Evolutionary conservation across 2,888 invertebrate genomes (phyloP).

Genomic region (Parapristionchus giblindavisi): DNA sequence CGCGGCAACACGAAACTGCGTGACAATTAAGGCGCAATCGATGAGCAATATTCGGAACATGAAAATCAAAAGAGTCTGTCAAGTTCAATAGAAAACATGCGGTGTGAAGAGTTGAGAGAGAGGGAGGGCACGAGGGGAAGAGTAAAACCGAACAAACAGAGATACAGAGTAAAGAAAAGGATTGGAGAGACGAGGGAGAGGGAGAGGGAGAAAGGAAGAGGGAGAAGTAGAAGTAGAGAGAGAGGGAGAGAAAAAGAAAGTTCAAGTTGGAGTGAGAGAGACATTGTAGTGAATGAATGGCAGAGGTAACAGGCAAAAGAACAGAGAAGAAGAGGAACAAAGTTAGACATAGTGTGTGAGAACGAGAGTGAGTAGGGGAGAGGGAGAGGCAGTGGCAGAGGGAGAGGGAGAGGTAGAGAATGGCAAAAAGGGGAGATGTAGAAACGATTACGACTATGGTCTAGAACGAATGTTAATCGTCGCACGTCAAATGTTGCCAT

Average conservation of each 20-base stretch:
- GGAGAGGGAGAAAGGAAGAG: not conserved
- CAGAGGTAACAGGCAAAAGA: not conserved
- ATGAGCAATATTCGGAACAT: not conserved
- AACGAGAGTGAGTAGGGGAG: not conserved
- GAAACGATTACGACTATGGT: too few relatives aligned
- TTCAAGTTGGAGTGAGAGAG: not conserved
- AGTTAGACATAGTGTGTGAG: too few relatives aligned
- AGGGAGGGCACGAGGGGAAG: not conserved
- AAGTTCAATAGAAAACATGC: not conserved
- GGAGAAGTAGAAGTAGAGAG: constrained; percentile 5
- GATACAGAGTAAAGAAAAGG: not conserved
- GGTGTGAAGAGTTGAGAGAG: not conserved
- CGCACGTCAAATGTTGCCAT: too few relatives aligned
- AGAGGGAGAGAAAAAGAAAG: not conserved
- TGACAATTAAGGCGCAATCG: too few relatives aligned
- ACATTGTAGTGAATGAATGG: not conserved
- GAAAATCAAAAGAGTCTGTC: not conserved
- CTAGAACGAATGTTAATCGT: too few relatives aligned
- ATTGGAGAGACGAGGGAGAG: constrained; percentile 10
- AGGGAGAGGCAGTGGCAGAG: constrained; percentile 1
- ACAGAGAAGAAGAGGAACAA: not conserved
- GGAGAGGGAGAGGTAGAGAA: too few relatives aligned
- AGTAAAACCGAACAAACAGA: constrained; percentile 3
- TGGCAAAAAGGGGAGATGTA: too few relatives aligned
- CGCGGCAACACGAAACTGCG: not conserved